Evolutionary conservation across 2,797 vertebrate genomes (phyloP).

Genomic region (Hippocampus kuda): DNA sequence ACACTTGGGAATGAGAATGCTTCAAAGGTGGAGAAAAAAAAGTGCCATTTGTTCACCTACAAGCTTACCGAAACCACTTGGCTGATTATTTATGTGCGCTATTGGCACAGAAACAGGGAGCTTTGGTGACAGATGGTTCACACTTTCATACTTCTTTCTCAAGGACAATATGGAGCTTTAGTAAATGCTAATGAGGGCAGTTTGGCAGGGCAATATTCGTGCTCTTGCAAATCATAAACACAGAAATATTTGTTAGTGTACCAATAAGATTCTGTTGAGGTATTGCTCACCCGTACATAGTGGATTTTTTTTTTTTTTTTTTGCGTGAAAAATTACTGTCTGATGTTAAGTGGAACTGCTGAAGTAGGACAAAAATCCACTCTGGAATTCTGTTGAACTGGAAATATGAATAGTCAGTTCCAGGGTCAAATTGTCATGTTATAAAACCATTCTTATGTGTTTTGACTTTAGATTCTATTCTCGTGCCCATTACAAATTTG

Average conservation of each 20-base stretch:
- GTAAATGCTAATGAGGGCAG: neutral
- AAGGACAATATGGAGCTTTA: conserved; percentile 21
- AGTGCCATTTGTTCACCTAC: neutral
- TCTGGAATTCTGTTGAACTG: neutral
- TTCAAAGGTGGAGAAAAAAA: neutral
- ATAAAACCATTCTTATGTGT: neutral
- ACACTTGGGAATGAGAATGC: neutral
- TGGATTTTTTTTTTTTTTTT: too few relatives aligned
- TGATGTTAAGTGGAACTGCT: neutral
- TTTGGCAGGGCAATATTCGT: neutral
- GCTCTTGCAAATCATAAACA: neutral
- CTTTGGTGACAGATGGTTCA: conserved; percentile 25
- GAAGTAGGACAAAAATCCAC: neutral
- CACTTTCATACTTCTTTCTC: conserved; percentile 6
- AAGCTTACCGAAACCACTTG: neutral
- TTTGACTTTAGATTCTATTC: too few relatives aligned
- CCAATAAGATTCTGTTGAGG: neutral
- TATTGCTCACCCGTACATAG: neutral
- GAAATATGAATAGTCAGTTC: neutral
- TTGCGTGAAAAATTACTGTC: too few relatives aligned
- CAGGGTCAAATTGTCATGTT: neutral
- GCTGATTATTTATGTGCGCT: neutral
- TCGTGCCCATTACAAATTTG: too few relatives aligned
- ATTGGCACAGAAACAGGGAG: conserved; percentile 12
- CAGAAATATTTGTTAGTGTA: neutral